Conservation (phyloP, 2,797 vertebrate species). For the Eremophila alpestris region DNA sequence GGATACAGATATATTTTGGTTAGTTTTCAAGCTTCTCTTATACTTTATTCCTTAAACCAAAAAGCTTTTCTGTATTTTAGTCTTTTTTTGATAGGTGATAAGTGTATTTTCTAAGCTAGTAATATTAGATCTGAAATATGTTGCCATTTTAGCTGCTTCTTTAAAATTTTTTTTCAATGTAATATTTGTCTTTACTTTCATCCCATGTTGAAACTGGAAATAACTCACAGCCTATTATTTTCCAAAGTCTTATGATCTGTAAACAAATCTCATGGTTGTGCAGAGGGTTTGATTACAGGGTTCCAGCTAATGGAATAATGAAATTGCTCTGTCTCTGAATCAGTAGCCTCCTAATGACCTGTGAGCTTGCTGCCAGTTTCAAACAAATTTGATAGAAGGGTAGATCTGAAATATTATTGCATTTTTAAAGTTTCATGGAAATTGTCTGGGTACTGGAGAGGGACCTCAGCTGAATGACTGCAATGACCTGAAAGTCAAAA, state of each 20-base stretch:
- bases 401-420: background rate
- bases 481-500: background rate
- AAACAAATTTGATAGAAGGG: constrained; percentile 39
- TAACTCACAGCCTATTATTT: constrained; percentile 11
- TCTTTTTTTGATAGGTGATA: background rate
- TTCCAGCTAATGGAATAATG: constrained; percentile 64
- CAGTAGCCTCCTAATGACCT: constrained; percentile 46
- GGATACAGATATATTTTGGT: background rate
- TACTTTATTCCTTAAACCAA: background rate
- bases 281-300: constrained; percentile 47
- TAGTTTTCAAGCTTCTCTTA: background rate
- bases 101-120: background rate
- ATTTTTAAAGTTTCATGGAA: constrained; percentile 31
- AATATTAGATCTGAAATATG: background rate
- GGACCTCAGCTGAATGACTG: background rate
- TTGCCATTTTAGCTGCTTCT: background rate
- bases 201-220: background rate
- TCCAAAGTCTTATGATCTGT: constrained; percentile 24
- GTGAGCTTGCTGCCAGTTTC: constrained; percentile 39
- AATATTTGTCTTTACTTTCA: background rate
- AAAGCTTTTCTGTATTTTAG: background rate
- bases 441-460: background rate
- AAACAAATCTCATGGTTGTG: constrained; percentile 38
- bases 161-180: background rate
- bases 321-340: constrained; percentile 55